Evolutionary conservation across 2,888 invertebrate genomes (phyloP), one percentile per base, ranked within the genome.

Genomic region (Graphium colonna): DNA sequence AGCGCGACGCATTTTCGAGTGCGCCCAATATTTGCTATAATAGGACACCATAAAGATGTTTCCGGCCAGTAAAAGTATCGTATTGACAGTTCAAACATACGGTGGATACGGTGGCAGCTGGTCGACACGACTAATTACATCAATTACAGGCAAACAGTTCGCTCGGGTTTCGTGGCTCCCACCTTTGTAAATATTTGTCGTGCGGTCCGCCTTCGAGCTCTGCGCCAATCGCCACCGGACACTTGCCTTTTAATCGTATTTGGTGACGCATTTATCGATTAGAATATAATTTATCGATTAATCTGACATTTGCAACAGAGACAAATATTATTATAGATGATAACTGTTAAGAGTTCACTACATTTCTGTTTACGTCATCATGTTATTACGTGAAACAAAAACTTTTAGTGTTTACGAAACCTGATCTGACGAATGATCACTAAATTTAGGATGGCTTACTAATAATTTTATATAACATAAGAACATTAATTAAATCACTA

Each of bases 51-150:
- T 79, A 74, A 78, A 84, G 82, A 84, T 77, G 86, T 84, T 86
- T 89, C 88, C 88, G 85, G 84, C 71, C 76, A 66, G 68, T 76
- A 71, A 78, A 84, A 88, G 88, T 89, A 88, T 89, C 87, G 79
- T 82, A 82, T 87, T 77, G 79, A 80, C 85, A 75, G 74, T 75
- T 68, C 77, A 87, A 85, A 89, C 81, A 86, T 65, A 64, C 63
- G 71, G 68, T 73, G 75, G 76, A 76, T 79, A 69, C 74, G 65
- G 52, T 56, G 71, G 79, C 88, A 86, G 88, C 86, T 88, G 88
- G 66, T 63, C 82, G 87, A 88, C 86, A 87, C 87, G 87, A 88
- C 89, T 88, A 89, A 89, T 89, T 89, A 89, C 89, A 82, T 87
- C 89, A 88, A 89, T 89, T 86, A 88, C 82, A 81, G 81, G 78